phyloP scores from a whole-genome alignment of 2,888 invertebrate species.

The Muscina levida region DNA sequence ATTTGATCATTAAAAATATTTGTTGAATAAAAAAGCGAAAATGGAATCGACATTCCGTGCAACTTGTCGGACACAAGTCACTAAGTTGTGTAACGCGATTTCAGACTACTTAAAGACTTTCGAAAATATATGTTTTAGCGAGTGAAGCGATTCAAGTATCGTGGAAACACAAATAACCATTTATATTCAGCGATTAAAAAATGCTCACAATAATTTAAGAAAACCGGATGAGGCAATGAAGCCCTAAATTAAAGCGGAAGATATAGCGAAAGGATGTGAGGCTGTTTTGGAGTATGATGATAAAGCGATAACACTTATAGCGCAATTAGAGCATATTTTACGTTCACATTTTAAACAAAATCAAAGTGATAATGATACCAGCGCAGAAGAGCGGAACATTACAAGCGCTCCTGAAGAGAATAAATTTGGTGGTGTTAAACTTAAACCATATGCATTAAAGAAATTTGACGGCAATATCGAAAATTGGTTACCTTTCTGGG shows the following conservation, averaged over 20 bases:
- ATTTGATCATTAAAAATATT: background rate
- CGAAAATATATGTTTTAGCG: slow-evolving; percentile 27
- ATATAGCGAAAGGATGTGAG: too few relatives aligned
- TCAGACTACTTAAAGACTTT: slow-evolving; percentile 44
- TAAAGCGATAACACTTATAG: too few relatives aligned
- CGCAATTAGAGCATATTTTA: too few relatives aligned
- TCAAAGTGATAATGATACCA: too few relatives aligned
- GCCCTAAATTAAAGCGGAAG: too few relatives aligned
- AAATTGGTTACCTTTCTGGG: slow-evolving; percentile 60
- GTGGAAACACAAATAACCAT: too few relatives aligned
- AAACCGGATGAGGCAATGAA: slow-evolving; percentile 48
- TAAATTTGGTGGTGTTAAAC: slow-evolving; percentile 28
- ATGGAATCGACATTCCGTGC: slow-evolving; percentile 37
- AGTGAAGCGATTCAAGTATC: background rate
- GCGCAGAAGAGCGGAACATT: slow-evolving; percentile 10
- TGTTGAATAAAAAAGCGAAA: slow-evolving; percentile 11
- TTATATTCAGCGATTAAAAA: too few relatives aligned
- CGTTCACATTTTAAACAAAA: too few relatives aligned
- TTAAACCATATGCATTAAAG: slow-evolving; percentile 52
- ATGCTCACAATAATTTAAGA: slow-evolving; percentile 46
- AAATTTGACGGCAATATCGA: slow-evolving; percentile 57
- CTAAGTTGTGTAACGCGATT: slow-evolving; percentile 47
- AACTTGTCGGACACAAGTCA: slow-evolving; percentile 33
- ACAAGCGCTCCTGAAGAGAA: background rate
- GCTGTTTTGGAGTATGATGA: too few relatives aligned